Base-by-base conservation (phyloP, 2,113 vertebrate genomes). In the Hydrolagus affinis region DNA sequence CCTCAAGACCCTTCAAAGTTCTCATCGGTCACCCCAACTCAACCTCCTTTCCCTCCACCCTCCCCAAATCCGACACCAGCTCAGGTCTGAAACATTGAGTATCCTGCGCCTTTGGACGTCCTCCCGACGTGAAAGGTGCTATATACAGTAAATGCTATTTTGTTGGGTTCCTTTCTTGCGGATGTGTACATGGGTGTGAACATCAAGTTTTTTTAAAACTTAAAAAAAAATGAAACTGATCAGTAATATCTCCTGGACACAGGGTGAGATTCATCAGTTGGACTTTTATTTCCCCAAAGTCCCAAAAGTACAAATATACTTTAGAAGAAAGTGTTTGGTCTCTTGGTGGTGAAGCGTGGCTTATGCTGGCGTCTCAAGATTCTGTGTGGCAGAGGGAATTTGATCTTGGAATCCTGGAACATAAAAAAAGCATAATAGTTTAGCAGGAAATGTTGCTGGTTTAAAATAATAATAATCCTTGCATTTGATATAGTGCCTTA, bases 321-420 rank as follows among this genome's bases (percentile, higher is more conserved):
- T 94, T 93, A 99, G 89, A 94, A 99, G 95, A 98, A 99, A 86
- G 97, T 99, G 89, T 98, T 98, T 88, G 97, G 97, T 93, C 97
- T 97, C 96, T 98, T 99, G 93, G 97, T 99, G 91, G 98, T 98
- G 93, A 99, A 99, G 88, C 97, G 97, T 7, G 97, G 97, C 87
- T 96, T 98, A 95, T 99, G 97, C 92, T 99, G 97, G 88, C 94
- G 94, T 74, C 97, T 96, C 88, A 99, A 93, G 69, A 98, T 96
- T 89, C 97, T 92, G 93, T 98, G 97, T 14, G 97, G 98, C 91
- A 99, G 94, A 0, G 97, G 98, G 94, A 99, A 99, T 94, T 97
- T 98, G 92, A 99, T 98, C 94, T 97, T 98, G 73, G 97, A 98
- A 91, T 99, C 96, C 97, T 98, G 91, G 30, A 85, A 87, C 11